Evolutionary conservation across 1,140 invertebrate genomes (phyloP).

Genomic region (Drosophila bocqueti): DNA sequence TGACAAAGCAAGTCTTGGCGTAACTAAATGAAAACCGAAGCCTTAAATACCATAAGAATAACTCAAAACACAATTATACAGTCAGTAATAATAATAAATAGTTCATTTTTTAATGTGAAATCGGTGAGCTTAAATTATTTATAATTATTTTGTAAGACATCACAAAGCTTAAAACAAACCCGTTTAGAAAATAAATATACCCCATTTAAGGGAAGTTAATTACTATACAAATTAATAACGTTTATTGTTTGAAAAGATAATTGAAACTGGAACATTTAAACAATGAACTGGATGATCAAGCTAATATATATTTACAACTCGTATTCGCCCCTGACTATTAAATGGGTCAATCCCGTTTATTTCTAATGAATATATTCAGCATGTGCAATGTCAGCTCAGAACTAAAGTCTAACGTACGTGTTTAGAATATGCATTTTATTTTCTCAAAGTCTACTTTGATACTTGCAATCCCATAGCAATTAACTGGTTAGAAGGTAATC

Average conservation of each 20-base stretch:
- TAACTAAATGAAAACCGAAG: background rate
- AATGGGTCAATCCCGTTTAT: conserved; percentile 43
- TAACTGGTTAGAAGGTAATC: conserved; percentile 18
- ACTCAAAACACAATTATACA: background rate
- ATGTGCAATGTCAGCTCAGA: conserved; percentile 22
- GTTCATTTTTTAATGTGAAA: background rate
- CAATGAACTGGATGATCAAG: conserved; percentile 5
- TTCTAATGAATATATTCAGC: conserved; percentile 7
- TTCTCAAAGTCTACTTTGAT: background rate
- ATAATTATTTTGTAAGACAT: background rate
- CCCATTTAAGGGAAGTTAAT: background rate
- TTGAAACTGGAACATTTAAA: conserved; percentile 23
- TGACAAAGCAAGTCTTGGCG: conserved; percentile 33
- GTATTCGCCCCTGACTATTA: conserved; percentile 19
- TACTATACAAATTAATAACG: conserved; percentile 4
- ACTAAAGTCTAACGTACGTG: conserved; percentile 40
- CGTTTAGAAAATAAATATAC: background rate
- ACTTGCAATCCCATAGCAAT: conserved; percentile 18
- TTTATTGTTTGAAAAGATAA: conserved; percentile 21
- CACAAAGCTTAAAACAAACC: background rate
- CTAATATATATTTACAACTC: conserved; percentile 15
- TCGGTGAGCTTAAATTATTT: background rate
- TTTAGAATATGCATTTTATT: conserved; percentile 16
- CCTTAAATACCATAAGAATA: conserved; percentile 4
- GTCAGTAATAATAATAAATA: background rate